Conservation (phyloP, 2,888 invertebrate genomes). For the Tuta absoluta region DNA sequence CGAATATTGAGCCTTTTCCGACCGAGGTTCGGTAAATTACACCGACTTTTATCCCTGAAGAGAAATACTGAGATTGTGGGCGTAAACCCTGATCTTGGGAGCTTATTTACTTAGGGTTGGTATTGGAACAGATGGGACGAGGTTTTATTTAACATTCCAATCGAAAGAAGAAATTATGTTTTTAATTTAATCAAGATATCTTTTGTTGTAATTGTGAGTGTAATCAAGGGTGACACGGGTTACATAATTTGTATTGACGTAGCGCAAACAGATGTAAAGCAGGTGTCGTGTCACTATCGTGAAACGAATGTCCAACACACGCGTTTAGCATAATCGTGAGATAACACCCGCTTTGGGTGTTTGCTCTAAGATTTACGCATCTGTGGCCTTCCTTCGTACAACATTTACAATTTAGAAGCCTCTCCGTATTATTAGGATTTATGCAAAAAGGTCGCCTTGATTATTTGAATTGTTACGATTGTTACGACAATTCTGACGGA, state of each 20-base stretch:
- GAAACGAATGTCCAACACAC: neutral
- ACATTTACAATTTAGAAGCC: neutral
- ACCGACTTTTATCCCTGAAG: slow-evolving; percentile 1
- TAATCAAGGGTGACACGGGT: neutral
- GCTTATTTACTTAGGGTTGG: neutral
- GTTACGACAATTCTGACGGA: neutral
- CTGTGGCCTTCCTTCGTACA: neutral
- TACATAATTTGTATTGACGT: neutral
- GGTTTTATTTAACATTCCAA: neutral
- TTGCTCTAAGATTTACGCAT: neutral
- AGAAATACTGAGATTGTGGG: neutral
- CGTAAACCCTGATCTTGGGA: neutral
- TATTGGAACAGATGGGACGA: neutral
- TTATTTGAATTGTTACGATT: neutral
- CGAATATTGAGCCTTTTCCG: neutral
- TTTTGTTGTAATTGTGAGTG: neutral
- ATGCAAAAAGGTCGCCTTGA: slow-evolving; percentile 2
- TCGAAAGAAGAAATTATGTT: neutral
- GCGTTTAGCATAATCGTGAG: neutral
- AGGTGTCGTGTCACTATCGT: neutral
- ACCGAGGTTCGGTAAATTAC: neutral
- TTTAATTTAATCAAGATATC: neutral
- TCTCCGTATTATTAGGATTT: neutral
- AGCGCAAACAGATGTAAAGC: neutral
- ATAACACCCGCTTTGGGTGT: neutral